phyloP scores from a whole-genome alignment of 2,888 invertebrate genomes.

The Seladonia tumulorum region DNA sequence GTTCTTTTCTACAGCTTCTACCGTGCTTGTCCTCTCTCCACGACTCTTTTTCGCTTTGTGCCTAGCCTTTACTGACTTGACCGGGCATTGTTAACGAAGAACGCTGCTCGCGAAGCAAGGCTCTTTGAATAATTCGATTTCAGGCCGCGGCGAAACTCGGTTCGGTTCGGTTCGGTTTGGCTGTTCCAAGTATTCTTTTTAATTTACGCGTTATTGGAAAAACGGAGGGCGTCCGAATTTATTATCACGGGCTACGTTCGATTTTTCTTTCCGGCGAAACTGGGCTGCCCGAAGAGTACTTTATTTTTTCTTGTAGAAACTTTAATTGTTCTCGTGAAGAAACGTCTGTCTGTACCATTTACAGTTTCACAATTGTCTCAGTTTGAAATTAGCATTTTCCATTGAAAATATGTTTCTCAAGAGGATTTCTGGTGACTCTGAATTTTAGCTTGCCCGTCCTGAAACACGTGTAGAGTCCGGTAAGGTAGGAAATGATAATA shows the following conservation, averaged over 20 bases:
- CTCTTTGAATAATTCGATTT: slow-evolving; percentile 35
- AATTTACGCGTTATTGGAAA: not conserved
- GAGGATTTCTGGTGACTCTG: too few species aligned
- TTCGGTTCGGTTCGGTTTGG: not conserved
- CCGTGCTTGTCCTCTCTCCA: not conserved
- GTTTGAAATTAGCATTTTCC: too few species aligned
- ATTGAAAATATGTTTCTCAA: too few species aligned
- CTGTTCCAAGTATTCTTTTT: not conserved
- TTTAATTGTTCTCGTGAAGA: too few species aligned
- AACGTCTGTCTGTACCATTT: too few species aligned
- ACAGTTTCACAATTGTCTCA: too few species aligned
- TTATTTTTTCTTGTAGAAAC: not conserved
- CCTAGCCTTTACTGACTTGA: not conserved
- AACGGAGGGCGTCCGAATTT: not conserved
- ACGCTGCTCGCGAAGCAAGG: not conserved
- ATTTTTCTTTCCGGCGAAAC: not conserved
- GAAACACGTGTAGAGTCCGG: too few species aligned
- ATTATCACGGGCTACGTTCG: not conserved
- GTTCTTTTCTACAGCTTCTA: not conserved
- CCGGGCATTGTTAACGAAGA: slow-evolving; percentile 30
- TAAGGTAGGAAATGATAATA: too few species aligned
- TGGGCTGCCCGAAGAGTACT: not conserved
- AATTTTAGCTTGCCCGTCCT: too few species aligned
- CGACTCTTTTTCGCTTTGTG: not conserved
- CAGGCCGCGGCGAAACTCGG: not conserved